phyloP scores from a whole-genome alignment of 2,797 vertebrate genomes.

The Scyliorhinus canicula region DNA sequence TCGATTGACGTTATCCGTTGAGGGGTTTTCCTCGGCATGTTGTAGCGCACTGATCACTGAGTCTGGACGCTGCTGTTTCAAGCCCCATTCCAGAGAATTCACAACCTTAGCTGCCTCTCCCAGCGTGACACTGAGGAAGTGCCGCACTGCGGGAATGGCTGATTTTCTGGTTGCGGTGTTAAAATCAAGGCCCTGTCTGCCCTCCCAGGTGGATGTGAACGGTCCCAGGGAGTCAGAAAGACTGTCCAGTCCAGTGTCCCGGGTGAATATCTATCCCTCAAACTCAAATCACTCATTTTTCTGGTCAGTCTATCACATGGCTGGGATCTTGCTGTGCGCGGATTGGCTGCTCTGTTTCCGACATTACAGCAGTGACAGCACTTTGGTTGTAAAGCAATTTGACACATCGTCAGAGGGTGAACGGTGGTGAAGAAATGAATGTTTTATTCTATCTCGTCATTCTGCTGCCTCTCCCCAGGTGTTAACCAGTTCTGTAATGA shows the following conservation, averaged over 20 bases:
- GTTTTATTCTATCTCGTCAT: neutral
- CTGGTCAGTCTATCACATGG: neutral
- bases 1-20: too few species aligned
- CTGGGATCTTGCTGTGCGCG: neutral
- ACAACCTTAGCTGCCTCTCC: neutral
- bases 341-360: neutral
- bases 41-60: neutral
- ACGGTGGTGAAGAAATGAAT: too few species aligned
- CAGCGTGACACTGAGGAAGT: neutral
- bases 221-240: too few species aligned
- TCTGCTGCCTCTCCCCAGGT: constrained; percentile 49
- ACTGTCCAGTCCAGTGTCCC: too few species aligned
- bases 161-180: too few species aligned
- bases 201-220: neutral
- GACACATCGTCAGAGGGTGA: neutral
- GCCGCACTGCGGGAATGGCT: too few species aligned
- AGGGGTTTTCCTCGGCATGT: neutral
- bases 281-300: neutral
- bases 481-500: constrained; percentile 74
- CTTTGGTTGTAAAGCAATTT: neutral
- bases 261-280: neutral
- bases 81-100: neutral
- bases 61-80: neutral
- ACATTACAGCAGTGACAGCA: neutral
- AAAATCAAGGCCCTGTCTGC: neutral